phyloP scores from a whole-genome alignment of 2,888 invertebrate species.

The Graphium colonna region DNA sequence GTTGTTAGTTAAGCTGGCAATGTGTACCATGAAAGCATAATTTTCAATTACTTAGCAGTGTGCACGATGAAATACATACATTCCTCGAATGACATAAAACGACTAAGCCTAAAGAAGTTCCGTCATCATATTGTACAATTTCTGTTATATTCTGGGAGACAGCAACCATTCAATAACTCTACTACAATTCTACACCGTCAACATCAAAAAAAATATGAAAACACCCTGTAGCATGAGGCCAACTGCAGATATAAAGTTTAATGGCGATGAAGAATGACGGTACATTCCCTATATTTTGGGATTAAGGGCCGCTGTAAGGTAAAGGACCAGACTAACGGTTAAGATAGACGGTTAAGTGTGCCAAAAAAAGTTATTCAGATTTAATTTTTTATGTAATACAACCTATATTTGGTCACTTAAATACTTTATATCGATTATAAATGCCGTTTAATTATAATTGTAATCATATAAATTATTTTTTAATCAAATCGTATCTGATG shows the following conservation, averaged over 20 bases:
- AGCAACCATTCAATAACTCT: constrained; percentile 21
- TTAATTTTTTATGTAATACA: constrained; percentile 12
- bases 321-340: constrained; percentile 25
- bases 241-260: constrained; percentile 26
- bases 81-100: constrained; percentile 18
- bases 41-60: no score
- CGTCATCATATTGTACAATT: constrained; percentile 19
- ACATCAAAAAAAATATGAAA: constrained; percentile 24
- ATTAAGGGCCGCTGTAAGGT: constrained; percentile 25
- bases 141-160: constrained; percentile 17
- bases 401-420: constrained; percentile 8
- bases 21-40: no score
- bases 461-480: constrained; percentile 17
- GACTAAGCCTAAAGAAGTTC: constrained; percentile 21
- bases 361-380: constrained; percentile 22
- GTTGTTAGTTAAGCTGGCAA: no score
- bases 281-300: constrained; percentile 27
- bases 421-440: constrained; percentile 18
- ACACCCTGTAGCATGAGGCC: constrained; percentile 24
- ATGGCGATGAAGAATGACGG: no score
- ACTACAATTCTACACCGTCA: constrained; percentile 25
- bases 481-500: no score
- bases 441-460: constrained; percentile 14
- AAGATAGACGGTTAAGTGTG: no score
- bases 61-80: no score